Percentiles rank a stretch among this genome's conserved stretches.
Conservation (phyloP, 2,113 vertebrate genomes). For the Terrapene triunguis region DNA sequence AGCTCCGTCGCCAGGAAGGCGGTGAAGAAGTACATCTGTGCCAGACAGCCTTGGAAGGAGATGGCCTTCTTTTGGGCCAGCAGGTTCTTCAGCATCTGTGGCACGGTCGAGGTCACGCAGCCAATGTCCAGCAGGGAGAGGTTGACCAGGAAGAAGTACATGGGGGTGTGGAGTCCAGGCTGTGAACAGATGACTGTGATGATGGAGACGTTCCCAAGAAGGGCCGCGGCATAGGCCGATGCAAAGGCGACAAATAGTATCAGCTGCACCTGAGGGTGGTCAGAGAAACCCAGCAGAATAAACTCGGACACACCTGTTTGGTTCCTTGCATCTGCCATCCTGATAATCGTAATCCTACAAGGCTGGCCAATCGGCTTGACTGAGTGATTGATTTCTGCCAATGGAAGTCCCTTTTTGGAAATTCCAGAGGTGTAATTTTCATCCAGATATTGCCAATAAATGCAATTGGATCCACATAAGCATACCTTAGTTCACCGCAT, state of each 20-base stretch:
- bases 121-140: constrained; percentile 51
- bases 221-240: neutral
- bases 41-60: neutral
- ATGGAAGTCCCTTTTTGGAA: neutral
- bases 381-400: neutral
- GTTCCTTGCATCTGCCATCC: neutral
- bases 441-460: neutral
- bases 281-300: constrained; percentile 30
- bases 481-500: neutral
- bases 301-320: neutral
- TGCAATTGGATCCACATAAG: no score
- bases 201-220: constrained; percentile 30
- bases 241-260: constrained; percentile 17
- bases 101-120: constrained; percentile 14
- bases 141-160: constrained; percentile 44
- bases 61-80: constrained; percentile 21
- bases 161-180: constrained; percentile 2
- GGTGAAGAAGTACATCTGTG: constrained; percentile 51
- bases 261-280: constrained; percentile 9
- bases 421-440: neutral
- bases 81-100: constrained; percentile 43
- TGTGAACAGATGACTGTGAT: constrained; percentile 4
- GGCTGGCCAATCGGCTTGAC: neutral
- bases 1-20: constrained; percentile 29
- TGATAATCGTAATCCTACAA: neutral